Base-by-base conservation (phyloP, 2,888 invertebrate genomes). In the Drosophila antonietae region DNA sequence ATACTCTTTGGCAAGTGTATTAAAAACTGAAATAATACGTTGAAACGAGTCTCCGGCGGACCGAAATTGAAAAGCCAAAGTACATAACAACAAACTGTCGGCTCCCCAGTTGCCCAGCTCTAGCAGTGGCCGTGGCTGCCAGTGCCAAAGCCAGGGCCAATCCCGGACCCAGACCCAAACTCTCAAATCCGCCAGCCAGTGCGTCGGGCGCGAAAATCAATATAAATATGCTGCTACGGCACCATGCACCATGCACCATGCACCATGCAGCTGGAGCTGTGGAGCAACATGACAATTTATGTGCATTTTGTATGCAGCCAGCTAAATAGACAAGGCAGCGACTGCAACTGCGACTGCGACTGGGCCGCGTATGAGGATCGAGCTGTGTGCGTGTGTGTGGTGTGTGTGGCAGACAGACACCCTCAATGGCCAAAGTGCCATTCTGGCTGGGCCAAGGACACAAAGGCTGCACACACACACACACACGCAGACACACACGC, bases 281-380 rank as follows among this genome's bases (percentile, higher is more conserved):
- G 79, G 63, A 58, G 58, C 81, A 88, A 79, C 83, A 89, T 71
- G 83, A 88, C 90, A 84, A 89, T 84, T 84, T 84, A 89, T 84
- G 90, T 89, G 84, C 86, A 84, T 84, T 84, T 85, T 80, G 90
- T 89, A 89, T 88, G 90, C 88, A 84, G 88, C 80, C 82, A 73
- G 90, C 84, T 89, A 89, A 84, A 84, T 85, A 84, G 84, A 88
- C 84, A 89, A 81, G 83, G 74, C 82, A 67, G 63, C 66, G 69
- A 37, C 65, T 65, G 55, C 37, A 9, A 23, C 53, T 68, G 37
- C 35, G 23, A 37, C 37, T 37, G 74, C 35, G 23, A 37, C 37
- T 37, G 74, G 55, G 41, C 33, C 62, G 49, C 52, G 56, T 39
- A 43, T 28, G 33, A 56, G 49, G 49, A 28, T 44, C 49, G 23